These are phyloP conservation scores for Aphodius granarius DNA, from an alignment of 2,888 invertebrate genomes.

Conservation along the genomic window DNA sequence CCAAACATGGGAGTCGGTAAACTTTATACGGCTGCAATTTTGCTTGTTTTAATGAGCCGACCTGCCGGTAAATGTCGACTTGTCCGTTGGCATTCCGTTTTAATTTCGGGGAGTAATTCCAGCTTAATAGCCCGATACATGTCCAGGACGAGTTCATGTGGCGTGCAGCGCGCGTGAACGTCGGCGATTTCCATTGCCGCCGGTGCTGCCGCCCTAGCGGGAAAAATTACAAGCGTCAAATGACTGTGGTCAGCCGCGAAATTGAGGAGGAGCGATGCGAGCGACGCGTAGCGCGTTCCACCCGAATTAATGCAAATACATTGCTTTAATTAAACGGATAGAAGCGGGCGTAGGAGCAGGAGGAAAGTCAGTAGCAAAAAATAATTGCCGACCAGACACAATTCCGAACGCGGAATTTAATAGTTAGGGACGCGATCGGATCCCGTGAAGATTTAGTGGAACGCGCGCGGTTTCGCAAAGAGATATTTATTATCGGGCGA, in stretches of 20 bases:
- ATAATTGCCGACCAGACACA: neutral
- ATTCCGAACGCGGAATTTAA: neutral
- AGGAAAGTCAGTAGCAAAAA: neutral
- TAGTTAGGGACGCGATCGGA: neutral
- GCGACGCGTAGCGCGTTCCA: neutral
- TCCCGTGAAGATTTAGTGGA: neutral
- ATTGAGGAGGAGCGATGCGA: neutral
- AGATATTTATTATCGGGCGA: neutral
- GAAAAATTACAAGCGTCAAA: neutral
- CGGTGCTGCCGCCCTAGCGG: neutral
- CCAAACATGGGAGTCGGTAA: neutral
- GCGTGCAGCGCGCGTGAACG: neutral
- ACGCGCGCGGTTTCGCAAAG: neutral
- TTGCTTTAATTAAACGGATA: neutral
- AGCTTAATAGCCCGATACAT: neutral
- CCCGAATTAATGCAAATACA: neutral
- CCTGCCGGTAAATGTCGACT: neutral
- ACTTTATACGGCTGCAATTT: neutral
- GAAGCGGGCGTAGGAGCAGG: neutral
- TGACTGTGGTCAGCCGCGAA: neutral
- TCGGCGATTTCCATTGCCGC: neutral
- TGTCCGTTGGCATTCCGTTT: neutral
- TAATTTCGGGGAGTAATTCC: neutral
- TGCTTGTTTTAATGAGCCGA: neutral
- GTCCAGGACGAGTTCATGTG: neutral